Evolutionary conservation across 2,113 vertebrate species (phyloP), one percentile per base, ranked within the genome.

Genomic region (Elephas maximus): DNA sequence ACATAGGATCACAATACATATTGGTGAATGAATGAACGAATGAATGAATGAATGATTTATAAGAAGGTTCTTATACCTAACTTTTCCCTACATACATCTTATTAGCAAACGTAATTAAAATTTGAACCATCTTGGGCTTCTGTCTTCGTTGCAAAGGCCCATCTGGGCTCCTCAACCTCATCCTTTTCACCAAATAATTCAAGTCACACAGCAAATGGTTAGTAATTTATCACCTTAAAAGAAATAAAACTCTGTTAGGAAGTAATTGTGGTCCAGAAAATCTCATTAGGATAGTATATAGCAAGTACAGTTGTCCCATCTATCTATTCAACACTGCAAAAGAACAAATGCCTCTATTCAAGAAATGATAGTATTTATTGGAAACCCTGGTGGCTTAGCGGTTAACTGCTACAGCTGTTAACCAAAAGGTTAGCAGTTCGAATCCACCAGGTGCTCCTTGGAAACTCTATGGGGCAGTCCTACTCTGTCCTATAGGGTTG

Each of bases 141-240:
- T 98, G 65, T 91, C 73, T 95, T 96, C 67, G 94, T 30, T 89
- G 90, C 51, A 78, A 85, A 79, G 67, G 57, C 44, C 89, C 97
- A 96, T 97, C 91, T 98, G 95, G 94, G 83, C 79, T 96, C 93
- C 90, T 98, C 93, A 95, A 85, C 95, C 48, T 96, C 65, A 90
- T 63, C 51, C n/a, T 96, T 57, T 94, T 96, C 76, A 96, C 87
- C 51, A 88, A 93, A 73, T 76, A 96, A 87, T 82, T 90, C 2
- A 1, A 95, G 67, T 98, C 80, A 94, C 84, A 94, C 26, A 93
- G 65, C 90, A 93, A 85, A 95, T 97, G 98, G 69, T 92, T 96
- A 67, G 95, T 96, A 84, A 96, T 97, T 94, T 81, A 95, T 97
- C 95, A 97, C 87, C 17, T 97, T 89, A 79, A 26, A 26, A 94